Evolutionary conservation across 2,797 vertebrate species (phyloP).

Genomic region (Pyrocephalus nanus): DNA sequence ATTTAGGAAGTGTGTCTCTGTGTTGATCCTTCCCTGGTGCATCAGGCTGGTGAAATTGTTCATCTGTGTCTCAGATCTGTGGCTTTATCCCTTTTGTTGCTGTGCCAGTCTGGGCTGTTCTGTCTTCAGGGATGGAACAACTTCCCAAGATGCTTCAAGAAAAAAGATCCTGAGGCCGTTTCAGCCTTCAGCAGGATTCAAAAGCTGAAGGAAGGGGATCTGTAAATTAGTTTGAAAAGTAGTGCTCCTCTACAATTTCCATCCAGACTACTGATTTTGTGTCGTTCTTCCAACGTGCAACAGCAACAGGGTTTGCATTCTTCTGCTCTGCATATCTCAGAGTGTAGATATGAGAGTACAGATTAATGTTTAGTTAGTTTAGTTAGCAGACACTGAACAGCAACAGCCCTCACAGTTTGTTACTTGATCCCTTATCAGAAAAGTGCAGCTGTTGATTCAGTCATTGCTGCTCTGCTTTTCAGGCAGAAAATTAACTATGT

Average conservation of each 20-base stretch:
- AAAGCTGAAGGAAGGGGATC: background rate
- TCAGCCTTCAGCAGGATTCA: background rate
- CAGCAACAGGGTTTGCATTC: background rate
- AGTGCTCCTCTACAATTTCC: background rate
- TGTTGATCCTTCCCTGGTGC: background rate
- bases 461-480: background rate
- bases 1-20: background rate
- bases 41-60: background rate
- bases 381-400: background rate
- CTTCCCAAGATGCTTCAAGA: background rate
- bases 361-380: background rate
- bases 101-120: background rate
- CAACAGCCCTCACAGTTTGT: background rate
- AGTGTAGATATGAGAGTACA: background rate
- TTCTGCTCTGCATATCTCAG: background rate
- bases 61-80: rapidly evolving
- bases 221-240: background rate
- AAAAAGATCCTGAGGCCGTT: background rate
- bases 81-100: background rate
- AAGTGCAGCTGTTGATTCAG: constrained; percentile 14
- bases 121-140: background rate
- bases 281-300: background rate
- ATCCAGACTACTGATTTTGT: background rate
- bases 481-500: constrained; percentile 29
- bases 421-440: constrained; percentile 27